Base-by-base conservation (phyloP, 2,888 invertebrate genomes). In the Lochmaea crataegi region DNA sequence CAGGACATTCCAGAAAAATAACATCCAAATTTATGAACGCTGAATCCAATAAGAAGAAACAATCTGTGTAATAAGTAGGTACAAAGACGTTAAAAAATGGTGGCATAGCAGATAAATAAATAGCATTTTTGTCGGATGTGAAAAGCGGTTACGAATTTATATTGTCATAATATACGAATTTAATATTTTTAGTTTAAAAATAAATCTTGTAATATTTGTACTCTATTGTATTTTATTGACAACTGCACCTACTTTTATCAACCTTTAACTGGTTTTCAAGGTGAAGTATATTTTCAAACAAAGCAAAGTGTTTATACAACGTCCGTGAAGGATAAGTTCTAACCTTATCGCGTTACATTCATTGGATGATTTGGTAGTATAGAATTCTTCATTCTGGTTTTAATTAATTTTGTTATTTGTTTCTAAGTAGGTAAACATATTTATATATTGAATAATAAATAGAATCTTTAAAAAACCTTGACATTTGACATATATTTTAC, bases 1-100 rank as follows among this genome's bases (percentile, higher is more conserved):
- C 92, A 84, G 97, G 97, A 80, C 97, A 98, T 90, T 95, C 95
- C 67, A 92, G 97, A 87, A 97, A 97, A 90, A 93, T 96, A 85
- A 89, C 93, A 48, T 94, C 94, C 74, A 96, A 96, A 88, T 86
- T 96, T 78, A 91, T 92, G 86, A 96, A 96, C 86, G 92, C 95
- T 45, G 94, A 96, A 86, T 91, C 91, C 81, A 95, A 96, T 86
- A 94, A 92, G 86, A 94, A 94, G 83, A 79, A 71, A 65, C 67
- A 71, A 53, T 42, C 67, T 5, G 32, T 38, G n/a, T 63, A 69
- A 53, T 38, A 32, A 7, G 5, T 32, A 32, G 32, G 5, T 32
- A 57, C 51, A 48, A 70, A 51, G 51, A 51, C 51, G 53, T 2
- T 41, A 10, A 38, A 18, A 60, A 32, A 26, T 32, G 10, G 32